Percentiles rank a stretch among this genome's conserved stretches.
These are phyloP conservation scores for Megalopta genalis DNA, from an alignment of 1,140 invertebrate genomes.

Conservation along the genomic window DNA sequence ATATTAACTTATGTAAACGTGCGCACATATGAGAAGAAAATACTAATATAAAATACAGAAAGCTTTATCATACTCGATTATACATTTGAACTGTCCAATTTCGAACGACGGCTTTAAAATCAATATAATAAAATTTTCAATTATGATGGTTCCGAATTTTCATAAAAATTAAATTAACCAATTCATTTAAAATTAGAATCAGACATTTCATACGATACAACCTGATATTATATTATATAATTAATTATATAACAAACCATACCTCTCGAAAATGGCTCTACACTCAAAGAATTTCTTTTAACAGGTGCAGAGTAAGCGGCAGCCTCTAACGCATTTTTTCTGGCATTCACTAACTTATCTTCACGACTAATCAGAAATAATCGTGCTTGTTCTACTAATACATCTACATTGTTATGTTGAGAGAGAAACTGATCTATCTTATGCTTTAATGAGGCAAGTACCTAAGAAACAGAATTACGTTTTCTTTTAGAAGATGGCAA, in stretches of 20 bases:
- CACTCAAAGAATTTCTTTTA: slow-evolving; percentile 66
- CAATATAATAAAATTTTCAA: too few relatives aligned
- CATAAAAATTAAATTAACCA: too few relatives aligned
- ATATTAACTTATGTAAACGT: slow-evolving; percentile 31
- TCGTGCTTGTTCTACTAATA: slow-evolving; percentile 87
- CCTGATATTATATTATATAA: slow-evolving; percentile 3
- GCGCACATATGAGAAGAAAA: not conserved
- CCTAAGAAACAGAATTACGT: slow-evolving; percentile 79
- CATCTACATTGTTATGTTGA: slow-evolving; percentile 85
- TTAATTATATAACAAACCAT: slow-evolving; percentile 36
- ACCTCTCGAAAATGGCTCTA: slow-evolving; percentile 78
- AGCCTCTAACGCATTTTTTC: slow-evolving; percentile 82
- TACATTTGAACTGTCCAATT: too few relatives aligned
- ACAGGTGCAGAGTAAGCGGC: slow-evolving; percentile 63
- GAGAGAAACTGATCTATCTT: slow-evolving; percentile 90
- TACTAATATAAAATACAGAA: slow-evolving; percentile 12
- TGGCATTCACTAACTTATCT: slow-evolving; percentile 85
- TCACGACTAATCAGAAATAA: slow-evolving; percentile 88
- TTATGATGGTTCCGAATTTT: too few relatives aligned
- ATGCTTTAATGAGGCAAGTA: slow-evolving; percentile 90
- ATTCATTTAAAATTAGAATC: too few relatives aligned
- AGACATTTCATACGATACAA: too few relatives aligned
- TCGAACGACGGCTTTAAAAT: too few relatives aligned
- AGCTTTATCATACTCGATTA: slow-evolving; percentile 11
- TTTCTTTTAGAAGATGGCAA: not conserved